phyloP scores from a whole-genome alignment of 2,888 invertebrate species.

The Yponomeuta plumbellus region DNA sequence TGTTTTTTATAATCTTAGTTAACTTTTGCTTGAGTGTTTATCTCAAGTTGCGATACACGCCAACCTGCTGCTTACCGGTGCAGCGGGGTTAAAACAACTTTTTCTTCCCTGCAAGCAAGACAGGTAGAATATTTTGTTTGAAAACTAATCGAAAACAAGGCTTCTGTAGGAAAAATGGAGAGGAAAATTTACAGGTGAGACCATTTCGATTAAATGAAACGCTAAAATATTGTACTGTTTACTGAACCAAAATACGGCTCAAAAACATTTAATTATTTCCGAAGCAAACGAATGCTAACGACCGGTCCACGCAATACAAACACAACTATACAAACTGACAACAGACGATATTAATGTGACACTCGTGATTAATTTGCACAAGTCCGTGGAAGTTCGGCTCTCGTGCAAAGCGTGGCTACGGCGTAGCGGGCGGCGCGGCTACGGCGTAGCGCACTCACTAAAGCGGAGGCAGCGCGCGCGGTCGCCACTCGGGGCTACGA shows the following conservation, averaged over 20 bases:
- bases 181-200: neutral
- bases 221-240: neutral
- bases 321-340: neutral
- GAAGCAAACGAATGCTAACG: neutral
- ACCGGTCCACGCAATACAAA: neutral
- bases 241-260: neutral
- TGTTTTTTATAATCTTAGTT: too few relatives aligned
- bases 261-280: neutral
- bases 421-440: neutral
- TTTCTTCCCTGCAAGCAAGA: neutral
- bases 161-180: neutral
- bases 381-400: neutral
- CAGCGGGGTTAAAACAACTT: neutral
- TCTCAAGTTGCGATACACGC: conserved; percentile 1
- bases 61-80: neutral
- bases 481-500: neutral
- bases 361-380: neutral
- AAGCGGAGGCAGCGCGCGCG: neutral
- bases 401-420: neutral
- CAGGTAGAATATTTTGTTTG: neutral
- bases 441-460: neutral
- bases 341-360: neutral
- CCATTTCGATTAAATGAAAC: neutral
- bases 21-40: neutral
- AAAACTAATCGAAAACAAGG: neutral